Percentiles rank a stretch among this genome's conserved stretches.
Conservation (phyloP, 1,140 invertebrate genomes). For the Diorhabda carinulata region DNA sequence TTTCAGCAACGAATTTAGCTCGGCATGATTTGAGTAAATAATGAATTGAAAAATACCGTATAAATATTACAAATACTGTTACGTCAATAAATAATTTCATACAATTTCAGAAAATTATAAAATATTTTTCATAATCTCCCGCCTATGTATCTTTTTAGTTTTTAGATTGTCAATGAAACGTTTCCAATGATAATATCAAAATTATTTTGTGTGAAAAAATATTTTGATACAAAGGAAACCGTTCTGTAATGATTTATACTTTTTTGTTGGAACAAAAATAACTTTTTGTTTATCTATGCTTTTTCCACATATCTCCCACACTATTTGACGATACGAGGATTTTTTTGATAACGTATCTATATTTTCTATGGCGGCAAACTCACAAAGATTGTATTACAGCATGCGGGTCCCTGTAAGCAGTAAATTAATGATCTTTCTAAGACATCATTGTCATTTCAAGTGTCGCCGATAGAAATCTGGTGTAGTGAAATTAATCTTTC, state of each 20-base stretch:
- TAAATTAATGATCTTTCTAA: slow-evolving; percentile 29
- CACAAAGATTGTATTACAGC: neutral
- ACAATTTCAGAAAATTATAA: too few relatives aligned
- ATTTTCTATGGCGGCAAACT: neutral
- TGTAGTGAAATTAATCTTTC: slow-evolving; percentile 31
- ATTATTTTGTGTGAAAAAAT: too few relatives aligned
- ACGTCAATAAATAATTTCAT: too few relatives aligned
- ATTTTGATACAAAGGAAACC: too few relatives aligned
- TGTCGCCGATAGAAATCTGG: slow-evolving; percentile 32
- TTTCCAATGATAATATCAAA: neutral
- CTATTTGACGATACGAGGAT: neutral
- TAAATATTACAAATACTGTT: too few relatives aligned
- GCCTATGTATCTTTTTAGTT: neutral
- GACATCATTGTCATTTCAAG: slow-evolving; percentile 34
- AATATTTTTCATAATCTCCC: too few relatives aligned
- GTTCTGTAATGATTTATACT: neutral
- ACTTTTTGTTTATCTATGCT: neutral
- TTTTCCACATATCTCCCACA: neutral
- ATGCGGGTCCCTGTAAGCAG: slow-evolving; percentile 15
- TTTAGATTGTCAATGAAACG: neutral
- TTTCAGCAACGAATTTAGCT: too few relatives aligned
- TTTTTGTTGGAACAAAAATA: slow-evolving; percentile 3
- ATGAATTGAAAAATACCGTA: too few relatives aligned
- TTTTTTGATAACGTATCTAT: neutral
- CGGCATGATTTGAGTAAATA: too few relatives aligned